A percentile compares a stretch with the other conserved stretches of the same genome.
Conservation (phyloP, 2,797 vertebrate genomes). For the Chiloscyllium punctatum region DNA sequence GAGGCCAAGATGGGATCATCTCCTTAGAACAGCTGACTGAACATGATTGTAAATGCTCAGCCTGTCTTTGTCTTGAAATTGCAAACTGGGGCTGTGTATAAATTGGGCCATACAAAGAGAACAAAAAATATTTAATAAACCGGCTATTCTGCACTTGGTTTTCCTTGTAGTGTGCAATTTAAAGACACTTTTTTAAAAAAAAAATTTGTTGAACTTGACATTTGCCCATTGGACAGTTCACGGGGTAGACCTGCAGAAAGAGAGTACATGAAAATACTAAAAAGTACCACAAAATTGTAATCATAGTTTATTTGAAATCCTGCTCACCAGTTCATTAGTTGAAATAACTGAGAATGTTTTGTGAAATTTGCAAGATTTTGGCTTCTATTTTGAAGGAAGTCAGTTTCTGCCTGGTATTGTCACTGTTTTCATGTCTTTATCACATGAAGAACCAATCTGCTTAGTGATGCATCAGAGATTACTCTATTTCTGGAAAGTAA, state of each 20-base stretch:
- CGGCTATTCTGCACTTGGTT: too few relatives aligned
- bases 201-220: neutral
- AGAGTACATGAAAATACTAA: neutral
- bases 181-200: too few relatives aligned
- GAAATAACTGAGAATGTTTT: neutral
- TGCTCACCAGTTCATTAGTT: neutral
- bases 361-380: neutral
- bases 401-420: neutral
- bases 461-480: too few relatives aligned
- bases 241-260: too few relatives aligned
- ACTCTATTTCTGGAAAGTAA: neutral
- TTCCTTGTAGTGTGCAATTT: too few relatives aligned
- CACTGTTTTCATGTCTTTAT: neutral
- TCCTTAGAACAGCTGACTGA: too few relatives aligned
- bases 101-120: too few relatives aligned
- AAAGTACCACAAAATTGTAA: neutral
- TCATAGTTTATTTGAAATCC: neutral
- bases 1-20: too few relatives aligned
- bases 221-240: neutral
- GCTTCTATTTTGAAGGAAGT: neutral
- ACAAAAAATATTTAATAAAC: too few relatives aligned
- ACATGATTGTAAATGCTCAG: too few relatives aligned
- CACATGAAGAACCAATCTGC: neutral
- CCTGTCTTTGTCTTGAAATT: too few relatives aligned
- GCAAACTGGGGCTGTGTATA: too few relatives aligned